Percentiles rank a stretch among this genome's conserved stretches.
These are phyloP conservation scores for Peribatodes rhomboidaria DNA, from an alignment of 2,888 invertebrate genomes.

Conservation along the genomic window DNA sequence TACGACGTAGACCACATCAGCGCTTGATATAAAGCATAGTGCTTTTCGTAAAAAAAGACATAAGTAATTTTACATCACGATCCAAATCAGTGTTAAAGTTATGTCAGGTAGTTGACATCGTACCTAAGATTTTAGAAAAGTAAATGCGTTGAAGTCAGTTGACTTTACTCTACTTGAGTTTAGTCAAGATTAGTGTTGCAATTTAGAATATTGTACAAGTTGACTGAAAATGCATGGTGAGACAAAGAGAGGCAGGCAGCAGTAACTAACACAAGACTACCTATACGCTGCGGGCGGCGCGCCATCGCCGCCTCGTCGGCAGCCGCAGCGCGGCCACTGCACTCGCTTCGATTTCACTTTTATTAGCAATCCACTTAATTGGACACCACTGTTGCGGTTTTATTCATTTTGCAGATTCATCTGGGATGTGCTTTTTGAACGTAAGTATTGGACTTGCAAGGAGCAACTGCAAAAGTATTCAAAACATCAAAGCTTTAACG, in stretches of 20 bases:
- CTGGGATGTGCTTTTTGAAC: conserved; percentile 65
- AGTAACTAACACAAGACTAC: conserved; percentile 15
- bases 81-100: too few relatives aligned
- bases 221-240: conserved; percentile 3
- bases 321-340: conserved; percentile 78
- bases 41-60: too few relatives aligned
- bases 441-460: conserved; percentile 50
- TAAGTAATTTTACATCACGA: too few relatives aligned
- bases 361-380: conserved; percentile 86
- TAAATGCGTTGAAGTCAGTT: too few relatives aligned
- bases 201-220: neutral
- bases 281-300: conserved; percentile 33
- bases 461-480: conserved; percentile 38
- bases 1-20: too few relatives aligned
- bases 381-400: conserved; percentile 83
- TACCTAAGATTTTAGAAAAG: too few relatives aligned
- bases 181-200: too few relatives aligned
- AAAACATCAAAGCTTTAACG: conserved; percentile 3
- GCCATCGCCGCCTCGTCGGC: conserved; percentile 36
- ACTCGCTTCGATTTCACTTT: conserved; percentile 86
- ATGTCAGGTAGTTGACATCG: too few relatives aligned
- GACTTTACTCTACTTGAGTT: too few relatives aligned
- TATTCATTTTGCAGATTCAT: conserved; percentile 83
- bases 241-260: conserved; percentile 12
- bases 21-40: too few relatives aligned